phyloP scores from a whole-genome alignment of 2,113 vertebrate genomes.

The Sander lucioperca region DNA sequence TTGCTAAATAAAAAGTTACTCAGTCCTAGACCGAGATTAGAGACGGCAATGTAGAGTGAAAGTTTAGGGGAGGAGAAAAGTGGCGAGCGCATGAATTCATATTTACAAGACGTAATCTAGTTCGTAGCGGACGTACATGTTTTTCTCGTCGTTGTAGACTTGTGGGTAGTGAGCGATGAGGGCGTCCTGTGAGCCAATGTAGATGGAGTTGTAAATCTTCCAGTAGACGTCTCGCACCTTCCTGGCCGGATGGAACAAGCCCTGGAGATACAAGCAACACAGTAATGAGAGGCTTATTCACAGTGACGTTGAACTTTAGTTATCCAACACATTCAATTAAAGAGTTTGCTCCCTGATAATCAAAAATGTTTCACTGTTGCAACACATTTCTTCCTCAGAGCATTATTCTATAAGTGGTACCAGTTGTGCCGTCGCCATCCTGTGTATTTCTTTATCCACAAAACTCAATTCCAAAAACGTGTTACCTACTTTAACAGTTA shows the following conservation, averaged over 20 bases:
- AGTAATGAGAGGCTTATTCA: neutral
- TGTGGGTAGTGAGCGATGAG: conserved; percentile 97
- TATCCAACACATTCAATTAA: neutral
- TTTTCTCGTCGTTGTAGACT: conserved; percentile 99
- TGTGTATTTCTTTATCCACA: neutral
- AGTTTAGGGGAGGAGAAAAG: neutral
- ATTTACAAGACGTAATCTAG: conserved; percentile 96
- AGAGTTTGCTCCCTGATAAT: neutral
- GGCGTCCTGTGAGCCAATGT: conserved; percentile 98
- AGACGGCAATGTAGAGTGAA: neutral
- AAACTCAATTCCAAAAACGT: too few relatives aligned
- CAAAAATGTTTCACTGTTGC: neutral
- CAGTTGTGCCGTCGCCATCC: neutral
- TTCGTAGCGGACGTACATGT: conserved; percentile 96
- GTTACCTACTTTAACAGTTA: neutral
- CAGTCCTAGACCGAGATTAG: conserved; percentile 39
- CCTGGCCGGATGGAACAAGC: conserved; percentile 96
- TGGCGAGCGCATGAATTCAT: conserved; percentile 4
- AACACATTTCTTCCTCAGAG: neutral
- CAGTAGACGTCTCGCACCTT: conserved; percentile 99
- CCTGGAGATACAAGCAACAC: conserved; percentile 80
- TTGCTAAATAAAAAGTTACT: conserved; percentile 63
- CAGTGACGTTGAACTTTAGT: neutral
- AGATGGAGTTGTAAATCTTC: conserved; percentile 99
- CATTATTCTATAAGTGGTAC: neutral